Conservation (phyloP, 64 coral and sea anemone species). For the Dendrophyllia cribrosa region DNA sequence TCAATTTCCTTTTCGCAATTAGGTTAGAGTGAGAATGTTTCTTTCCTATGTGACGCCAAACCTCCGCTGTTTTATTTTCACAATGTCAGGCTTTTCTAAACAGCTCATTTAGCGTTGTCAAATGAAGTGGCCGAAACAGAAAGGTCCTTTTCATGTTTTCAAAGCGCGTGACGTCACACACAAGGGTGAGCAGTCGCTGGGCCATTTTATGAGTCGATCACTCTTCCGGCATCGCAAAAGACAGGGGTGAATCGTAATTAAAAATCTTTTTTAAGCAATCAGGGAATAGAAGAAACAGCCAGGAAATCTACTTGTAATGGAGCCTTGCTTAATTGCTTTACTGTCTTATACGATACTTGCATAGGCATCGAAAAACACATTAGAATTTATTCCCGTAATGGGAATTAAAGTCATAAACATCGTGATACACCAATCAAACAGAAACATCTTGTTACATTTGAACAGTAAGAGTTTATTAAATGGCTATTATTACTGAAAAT, state of each 20-base stretch:
- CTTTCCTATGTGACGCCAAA: neutral
- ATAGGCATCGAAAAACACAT: neutral
- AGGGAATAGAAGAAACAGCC: neutral
- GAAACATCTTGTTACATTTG: conserved; percentile 3
- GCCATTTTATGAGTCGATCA: neutral
- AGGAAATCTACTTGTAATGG: neutral
- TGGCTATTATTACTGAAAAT: conserved; percentile 8
- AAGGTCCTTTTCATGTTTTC: neutral
- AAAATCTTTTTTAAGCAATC: conserved; percentile 24
- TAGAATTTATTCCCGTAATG: neutral
- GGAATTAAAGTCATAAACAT: neutral
- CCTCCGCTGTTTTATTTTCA: conserved; percentile 30
- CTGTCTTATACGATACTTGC: neutral
- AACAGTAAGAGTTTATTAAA: neutral
- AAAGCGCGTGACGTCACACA: conserved; percentile 13
- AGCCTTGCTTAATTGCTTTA: neutral
- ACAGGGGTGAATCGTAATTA: conserved; percentile 5
- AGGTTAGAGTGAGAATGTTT: neutral
- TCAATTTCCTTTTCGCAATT: conserved; percentile 25
- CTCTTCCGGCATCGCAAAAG: conserved; percentile 12
- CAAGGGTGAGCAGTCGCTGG: neutral
- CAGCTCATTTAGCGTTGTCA: neutral
- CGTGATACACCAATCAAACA: neutral
- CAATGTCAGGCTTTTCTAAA: conserved; percentile 17
- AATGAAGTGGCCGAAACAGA: neutral